A percentile compares a stretch with the other conserved stretches of the same genome.
These are phyloP conservation scores for Trachymyrmex cornetzi DNA, from an alignment of 1,140 invertebrate genomes.

Conservation along the genomic window DNA sequence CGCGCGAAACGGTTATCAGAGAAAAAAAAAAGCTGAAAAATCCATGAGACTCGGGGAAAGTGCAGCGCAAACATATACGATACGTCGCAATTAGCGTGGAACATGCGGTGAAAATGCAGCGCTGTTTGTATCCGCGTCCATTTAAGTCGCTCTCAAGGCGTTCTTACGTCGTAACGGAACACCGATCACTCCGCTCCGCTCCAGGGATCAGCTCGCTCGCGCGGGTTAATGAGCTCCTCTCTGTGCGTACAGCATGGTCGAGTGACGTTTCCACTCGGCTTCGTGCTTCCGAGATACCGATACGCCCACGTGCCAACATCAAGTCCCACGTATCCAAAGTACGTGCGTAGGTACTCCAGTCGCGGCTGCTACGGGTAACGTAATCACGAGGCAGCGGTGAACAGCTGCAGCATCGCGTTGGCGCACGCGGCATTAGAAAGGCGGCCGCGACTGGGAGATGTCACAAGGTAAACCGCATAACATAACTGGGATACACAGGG, in stretches of 20 bases:
- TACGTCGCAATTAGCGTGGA: neutral
- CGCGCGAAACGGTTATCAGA: neutral
- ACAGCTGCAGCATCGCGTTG: slow-evolving; percentile 49
- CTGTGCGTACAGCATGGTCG: slow-evolving; percentile 17
- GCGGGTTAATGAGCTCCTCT: slow-evolving; percentile 73
- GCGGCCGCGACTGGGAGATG: slow-evolving; percentile 80
- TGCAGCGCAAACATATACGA: neutral
- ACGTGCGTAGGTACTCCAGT: slow-evolving; percentile 12
- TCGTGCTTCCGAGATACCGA: slow-evolving; percentile 72
- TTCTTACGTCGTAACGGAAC: slow-evolving; percentile 11
- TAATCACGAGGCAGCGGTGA: slow-evolving; percentile 46
- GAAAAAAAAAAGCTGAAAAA: neutral
- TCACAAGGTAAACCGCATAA: slow-evolving; percentile 85
- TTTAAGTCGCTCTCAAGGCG: slow-evolving; percentile 25
- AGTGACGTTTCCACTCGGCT: slow-evolving; percentile 67
- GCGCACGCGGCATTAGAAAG: slow-evolving; percentile 82
- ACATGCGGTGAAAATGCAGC: slow-evolving; percentile 42
- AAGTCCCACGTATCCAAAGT: slow-evolving; percentile 61
- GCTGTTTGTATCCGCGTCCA: slow-evolving; percentile 9
- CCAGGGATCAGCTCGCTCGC: slow-evolving; percentile 18
- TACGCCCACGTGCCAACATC: slow-evolving; percentile 68
- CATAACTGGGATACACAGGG: slow-evolving; percentile 80
- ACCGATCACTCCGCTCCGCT: slow-evolving; percentile 49
- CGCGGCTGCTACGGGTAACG: neutral
- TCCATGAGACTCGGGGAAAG: neutral